Evolutionary conservation across 2,797 vertebrate species (phyloP).

Genomic region (Trachops cirrhosus): DNA sequence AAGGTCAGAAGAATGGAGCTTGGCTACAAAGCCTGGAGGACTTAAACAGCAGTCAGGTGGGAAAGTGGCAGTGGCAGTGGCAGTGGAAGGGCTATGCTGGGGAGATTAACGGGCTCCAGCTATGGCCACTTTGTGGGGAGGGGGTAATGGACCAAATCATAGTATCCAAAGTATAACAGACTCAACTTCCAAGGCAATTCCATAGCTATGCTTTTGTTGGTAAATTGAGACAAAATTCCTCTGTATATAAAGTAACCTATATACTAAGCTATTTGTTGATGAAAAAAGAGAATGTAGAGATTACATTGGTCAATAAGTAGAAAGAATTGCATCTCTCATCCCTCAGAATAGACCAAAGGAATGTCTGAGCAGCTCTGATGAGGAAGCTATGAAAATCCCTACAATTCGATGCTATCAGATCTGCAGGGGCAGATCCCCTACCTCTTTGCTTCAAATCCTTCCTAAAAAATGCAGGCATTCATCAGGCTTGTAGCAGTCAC

Average conservation of each 20-base stretch:
- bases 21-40: neutral
- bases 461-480: neutral
- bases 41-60: neutral
- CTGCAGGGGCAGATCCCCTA: neutral
- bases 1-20: neutral
- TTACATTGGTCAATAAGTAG: neutral
- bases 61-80: neutral
- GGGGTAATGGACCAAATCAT: neutral
- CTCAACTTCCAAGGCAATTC: neutral
- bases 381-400: neutral
- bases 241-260: neutral
- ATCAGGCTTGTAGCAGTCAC: neutral
- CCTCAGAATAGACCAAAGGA: neutral
- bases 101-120: neutral
- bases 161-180: neutral
- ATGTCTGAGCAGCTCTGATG: neutral
- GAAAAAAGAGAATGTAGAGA: neutral
- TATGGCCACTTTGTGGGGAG: neutral
- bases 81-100: neutral
- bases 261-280: neutral
- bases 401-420: rapidly evolving
- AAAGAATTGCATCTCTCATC: neutral
- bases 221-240: neutral
- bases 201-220: neutral
- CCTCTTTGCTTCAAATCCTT: neutral